Base-by-base conservation (phyloP, 1,140 invertebrate species). In the Bilobella aurantiaca region DNA sequence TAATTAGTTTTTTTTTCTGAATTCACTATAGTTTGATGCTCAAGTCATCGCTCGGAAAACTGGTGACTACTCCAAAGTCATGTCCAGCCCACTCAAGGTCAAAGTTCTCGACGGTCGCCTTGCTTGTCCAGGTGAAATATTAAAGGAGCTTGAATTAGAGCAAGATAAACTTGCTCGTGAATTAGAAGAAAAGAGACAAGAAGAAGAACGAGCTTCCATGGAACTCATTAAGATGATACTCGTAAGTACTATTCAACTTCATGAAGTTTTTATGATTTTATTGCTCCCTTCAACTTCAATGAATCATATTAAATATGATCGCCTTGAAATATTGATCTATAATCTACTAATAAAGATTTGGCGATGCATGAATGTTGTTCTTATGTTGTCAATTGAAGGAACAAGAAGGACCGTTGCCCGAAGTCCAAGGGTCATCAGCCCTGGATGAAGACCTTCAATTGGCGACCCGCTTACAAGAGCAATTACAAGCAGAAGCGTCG, bases 61-160 rank as follows among this genome's bases (percentile, higher is more conserved):
- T 42, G 65, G 57, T 27, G 34, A 65, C 49, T 62, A 70, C 64
- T 65, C 2, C 21, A 61, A 27, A 18, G 53, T 23, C 29, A 64
- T 27, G 5, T 16, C 27, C 28, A 56, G n/a, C 23, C 37, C 63
- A 27, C 0, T 32, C 1, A 63, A 58, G 25, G 12, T 14, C 5
- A 12, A 23, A 5, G 3, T 16, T 23, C 30, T 34, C 5, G 68
- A 69, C 30, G 68, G 61, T 21, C 57, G 64, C 37, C 27, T 42
- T 2, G 47, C 62, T 14, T 8, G 18, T 3, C 1, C 42, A 30
- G 68, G 68, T 0, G 61, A 63, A 31, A 49, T 69, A 42, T 5
- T 1, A 25, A n/a, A 61, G 18, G 68, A 69, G n/a, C 64, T 23
- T 57, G 62, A 69, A 27, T 28, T 8, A 3, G 8, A 47, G 0